Base-by-base conservation (phyloP, 2,797 vertebrate genomes). In the Sternarchorhynchus goeldii region DNA sequence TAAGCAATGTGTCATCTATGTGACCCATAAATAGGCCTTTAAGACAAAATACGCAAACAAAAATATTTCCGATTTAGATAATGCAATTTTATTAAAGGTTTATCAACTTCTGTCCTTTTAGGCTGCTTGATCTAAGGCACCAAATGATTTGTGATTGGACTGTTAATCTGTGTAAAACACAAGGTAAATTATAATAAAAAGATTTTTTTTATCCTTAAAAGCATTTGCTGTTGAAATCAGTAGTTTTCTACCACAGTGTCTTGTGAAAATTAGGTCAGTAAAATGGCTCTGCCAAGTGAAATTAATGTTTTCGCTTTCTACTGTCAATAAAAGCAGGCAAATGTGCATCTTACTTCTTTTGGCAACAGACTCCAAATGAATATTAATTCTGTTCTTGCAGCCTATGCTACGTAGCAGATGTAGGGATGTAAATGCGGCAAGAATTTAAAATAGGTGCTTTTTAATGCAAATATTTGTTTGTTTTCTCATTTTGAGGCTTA, bases 221-320 rank as follows among this genome's bases (percentile, higher is more conserved):
- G 84, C 68, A 88, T 88, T 88, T 84, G 79, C 83, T 77, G 39
- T 81, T 79, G 57, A 85, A 81, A 83, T 80, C 85, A 74, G 81
- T 86, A 81, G 83, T 89, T 90, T 91, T 85, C 67, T 77, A 84
- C 79, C 82, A 83, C 84, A 81, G 77, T 81, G 50, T 82, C 84
- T 55, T 39, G 72, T 59, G 77, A 45, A 88, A 92, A 92, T 85
- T 87, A 81, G 88, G 87, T 91, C 90, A 91, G 86, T 91, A 88
- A 90, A 89, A 90, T 85, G 82, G 83, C 76, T 82, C 73, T 81
- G 76, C 80, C 82, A 88, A 86, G 85, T 86, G 76, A 84, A 87
- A 89, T 91, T 88, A 60, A 86, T 89, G 88, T 91, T 75, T 57
- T 71, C 34, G 64, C 12, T 86, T 85, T 81, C 50, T 32, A 20